Evolutionary conservation across 23 tunicate genomes (phyloP), one percentile per base, ranked within the genome.

Genomic region (Ciona savignyi): DNA sequence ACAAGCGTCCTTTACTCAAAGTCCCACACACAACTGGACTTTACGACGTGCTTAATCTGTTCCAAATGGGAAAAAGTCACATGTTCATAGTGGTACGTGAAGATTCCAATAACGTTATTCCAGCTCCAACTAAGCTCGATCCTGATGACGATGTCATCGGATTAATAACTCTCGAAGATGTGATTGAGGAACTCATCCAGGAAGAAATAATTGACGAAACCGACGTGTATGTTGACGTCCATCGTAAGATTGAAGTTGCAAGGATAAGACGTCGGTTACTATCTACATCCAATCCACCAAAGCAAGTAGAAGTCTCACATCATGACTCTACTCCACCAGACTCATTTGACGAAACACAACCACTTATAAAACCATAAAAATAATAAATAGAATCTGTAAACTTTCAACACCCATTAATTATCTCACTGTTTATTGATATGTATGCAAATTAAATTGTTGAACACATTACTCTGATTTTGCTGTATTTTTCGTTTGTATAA

Each of bases 181-280:
- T 95, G 23, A 89, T 95, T 67, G 99, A 95, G 71, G 99, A 95
- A 65, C 71, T 95, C 26, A 95, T 95, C n/a, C 90, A 85, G 28
- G 99, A 95, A 77, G 99, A 95, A 76, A 95, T 95, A 25, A 42
- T 95, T 35, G 99, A 95, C 72, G 99, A 95, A 71, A 95, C 99
- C 26, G 99, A 95, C 72, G 82, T 70, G 2, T 88, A 83, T 65
- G 66, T 83, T 66, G 89, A 84, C 51, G 83, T 90, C 21, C 78
- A 70, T 3, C 74, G 69, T 33, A 84, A 89, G 74, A 66, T 90
- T 24, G 74, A 85, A 64, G 82, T 90, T 0, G 97, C 89, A 2
- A 85, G 80, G 56, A 86, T 81, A 15, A 83, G 77, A 74, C 56
- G 56, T 42, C 56, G 15, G 15, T 42, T 42, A 15, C 56, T 42